Percentiles rank a stretch among this genome's conserved stretches.
Conservation (phyloP, 2,888 invertebrate species). For the Eurytoma californica region DNA sequence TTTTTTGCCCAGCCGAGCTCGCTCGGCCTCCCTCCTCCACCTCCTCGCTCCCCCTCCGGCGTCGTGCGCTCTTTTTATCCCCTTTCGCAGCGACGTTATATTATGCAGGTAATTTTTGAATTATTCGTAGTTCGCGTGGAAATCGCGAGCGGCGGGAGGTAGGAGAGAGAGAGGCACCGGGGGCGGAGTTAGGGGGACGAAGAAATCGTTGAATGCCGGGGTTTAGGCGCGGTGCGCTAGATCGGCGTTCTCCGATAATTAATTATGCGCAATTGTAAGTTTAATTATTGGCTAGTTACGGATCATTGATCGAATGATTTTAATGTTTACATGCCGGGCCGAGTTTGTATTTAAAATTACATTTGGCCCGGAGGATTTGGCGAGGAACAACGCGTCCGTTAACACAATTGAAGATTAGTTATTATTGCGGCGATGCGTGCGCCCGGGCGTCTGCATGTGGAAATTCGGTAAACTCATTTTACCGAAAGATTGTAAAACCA, state of each 20-base stretch:
- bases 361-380: background rate
- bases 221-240: background rate
- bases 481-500: slow-evolving; percentile 13
- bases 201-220: slow-evolving; percentile 42
- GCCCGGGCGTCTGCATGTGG: slow-evolving; percentile 1
- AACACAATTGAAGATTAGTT: slow-evolving; percentile 37
- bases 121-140: slow-evolving; percentile 52
- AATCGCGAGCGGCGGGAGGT: slow-evolving; percentile 34
- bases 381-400: slow-evolving; percentile 18
- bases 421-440: slow-evolving; percentile 1
- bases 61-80: slow-evolving; percentile 17
- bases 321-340: slow-evolving; percentile 38
- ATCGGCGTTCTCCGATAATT: slow-evolving; percentile 21
- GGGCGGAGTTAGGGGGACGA: slow-evolving; percentile 22
- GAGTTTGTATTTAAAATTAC: slow-evolving; percentile 35
- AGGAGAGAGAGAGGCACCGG: background rate
- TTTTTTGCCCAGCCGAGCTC: slow-evolving; percentile 28
- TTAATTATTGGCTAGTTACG: slow-evolving; percentile 46
- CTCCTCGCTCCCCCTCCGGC: slow-evolving; percentile 2
- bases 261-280: slow-evolving; percentile 50
- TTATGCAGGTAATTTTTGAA: slow-evolving; percentile 57
- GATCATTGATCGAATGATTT: slow-evolving; percentile 42
- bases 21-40: background rate
- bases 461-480: slow-evolving; percentile 31
- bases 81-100: slow-evolving; percentile 46